A percentile compares a stretch with the other conserved stretches of the same genome.
Conservation (phyloP, 1,140 invertebrate genomes). For the Drosophila ercepeae region DNA sequence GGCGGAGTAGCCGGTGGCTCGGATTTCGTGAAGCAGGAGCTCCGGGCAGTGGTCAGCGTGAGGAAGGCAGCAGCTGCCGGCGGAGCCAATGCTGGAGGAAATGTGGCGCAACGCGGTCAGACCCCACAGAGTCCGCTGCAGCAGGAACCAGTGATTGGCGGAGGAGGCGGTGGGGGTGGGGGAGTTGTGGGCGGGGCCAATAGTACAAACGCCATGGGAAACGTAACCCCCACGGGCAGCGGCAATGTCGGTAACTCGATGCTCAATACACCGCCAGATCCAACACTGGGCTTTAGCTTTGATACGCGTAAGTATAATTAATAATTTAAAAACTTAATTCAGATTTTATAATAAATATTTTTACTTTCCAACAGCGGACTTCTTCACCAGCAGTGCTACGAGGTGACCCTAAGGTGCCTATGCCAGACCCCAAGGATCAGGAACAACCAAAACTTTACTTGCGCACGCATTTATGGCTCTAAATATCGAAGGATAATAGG, state of each 20-base stretch:
- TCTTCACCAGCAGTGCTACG: conserved; percentile 74
- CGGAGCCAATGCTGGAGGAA: conserved; percentile 47
- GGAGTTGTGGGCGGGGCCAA: conserved; percentile 46
- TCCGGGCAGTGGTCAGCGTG: conserved; percentile 93
- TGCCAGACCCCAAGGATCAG: conserved; percentile 14
- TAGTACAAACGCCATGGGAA: conserved; percentile 80
- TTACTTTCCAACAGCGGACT: conserved; percentile 53
- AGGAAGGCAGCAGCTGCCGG: conserved; percentile 85
- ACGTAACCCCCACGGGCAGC: conserved; percentile 60
- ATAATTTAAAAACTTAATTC: neutral
- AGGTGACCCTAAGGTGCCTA: conserved; percentile 79
- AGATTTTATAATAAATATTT: neutral
- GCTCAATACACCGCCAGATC: conserved; percentile 78
- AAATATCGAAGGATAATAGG: conserved; percentile 33
- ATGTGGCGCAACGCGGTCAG: conserved; percentile 58
- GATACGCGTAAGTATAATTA: conserved; percentile 69
- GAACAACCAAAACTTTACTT: conserved; percentile 42
- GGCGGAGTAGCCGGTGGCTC: conserved; percentile 81
- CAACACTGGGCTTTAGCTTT: conserved; percentile 78
- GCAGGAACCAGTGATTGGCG: conserved; percentile 64
- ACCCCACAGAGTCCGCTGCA: conserved; percentile 81
- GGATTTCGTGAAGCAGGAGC: conserved; percentile 94
- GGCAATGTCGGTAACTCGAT: conserved; percentile 65
- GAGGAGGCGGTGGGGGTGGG: conserved; percentile 4
- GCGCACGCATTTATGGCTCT: conserved; percentile 73